These are phyloP conservation scores for Gonatopus flavifemur DNA, from an alignment of 1,140 invertebrate genomes.

Conservation along the genomic window DNA sequence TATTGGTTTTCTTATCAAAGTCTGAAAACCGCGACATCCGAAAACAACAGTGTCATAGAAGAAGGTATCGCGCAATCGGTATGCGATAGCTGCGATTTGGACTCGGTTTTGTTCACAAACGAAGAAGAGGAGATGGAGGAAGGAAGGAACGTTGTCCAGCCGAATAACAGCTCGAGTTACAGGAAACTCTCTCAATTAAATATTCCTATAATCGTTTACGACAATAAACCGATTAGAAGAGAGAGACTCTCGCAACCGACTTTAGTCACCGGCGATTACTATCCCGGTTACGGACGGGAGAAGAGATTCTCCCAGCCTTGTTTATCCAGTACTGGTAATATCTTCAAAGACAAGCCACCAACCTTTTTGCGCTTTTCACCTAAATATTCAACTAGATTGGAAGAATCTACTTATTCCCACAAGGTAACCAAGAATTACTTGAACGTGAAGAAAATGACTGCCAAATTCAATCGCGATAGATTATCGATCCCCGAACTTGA, in stretches of 20 bases:
- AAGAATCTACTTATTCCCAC: constrained; percentile 10
- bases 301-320: constrained; percentile 50
- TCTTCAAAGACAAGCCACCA: constrained; percentile 34
- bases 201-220: no score
- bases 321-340: constrained; percentile 32
- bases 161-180: constrained; percentile 14
- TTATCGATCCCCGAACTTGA: constrained; percentile 52
- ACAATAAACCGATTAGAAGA: constrained; percentile 30
- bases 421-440: constrained; percentile 14
- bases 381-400: constrained; percentile 25
- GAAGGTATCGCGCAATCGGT: no score
- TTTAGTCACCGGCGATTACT: constrained; percentile 44
- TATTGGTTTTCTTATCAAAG: constrained; percentile 50
- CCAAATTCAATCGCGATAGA: constrained; percentile 46
- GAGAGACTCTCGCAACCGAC: constrained; percentile 52
- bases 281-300: constrained; percentile 38
- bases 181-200: constrained; percentile 28
- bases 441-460: constrained; percentile 19
- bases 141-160: constrained; percentile 32
- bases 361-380: constrained; percentile 34
- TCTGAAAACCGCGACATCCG: constrained; percentile 30
- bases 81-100: no score
- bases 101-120: no score
- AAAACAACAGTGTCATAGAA: constrained; percentile 40
- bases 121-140: constrained; percentile 44